phyloP scores from a whole-genome alignment of 2,888 invertebrate genomes.

The Nemotelus pantherinus region DNA sequence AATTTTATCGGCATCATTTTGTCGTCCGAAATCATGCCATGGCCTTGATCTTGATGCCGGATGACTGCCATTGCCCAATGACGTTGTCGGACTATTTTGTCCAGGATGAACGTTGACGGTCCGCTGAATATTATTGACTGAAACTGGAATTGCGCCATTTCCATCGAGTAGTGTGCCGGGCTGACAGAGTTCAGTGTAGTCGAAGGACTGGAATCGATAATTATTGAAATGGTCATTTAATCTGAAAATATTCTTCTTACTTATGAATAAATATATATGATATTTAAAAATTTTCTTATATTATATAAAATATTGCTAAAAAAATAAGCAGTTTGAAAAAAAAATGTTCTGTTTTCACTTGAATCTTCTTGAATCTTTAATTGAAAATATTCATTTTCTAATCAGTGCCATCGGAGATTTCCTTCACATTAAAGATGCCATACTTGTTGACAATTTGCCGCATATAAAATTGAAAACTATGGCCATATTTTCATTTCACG shows the following conservation, averaged over 20 bases:
- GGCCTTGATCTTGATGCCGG: conserved; percentile 81
- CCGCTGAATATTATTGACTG: conserved; percentile 67
- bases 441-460: too few species aligned
- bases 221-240: background rate
- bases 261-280: conserved; percentile 17
- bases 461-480: too few species aligned
- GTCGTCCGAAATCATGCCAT: conserved; percentile 94
- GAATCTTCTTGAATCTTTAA: too few species aligned
- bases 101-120: conserved; percentile 66
- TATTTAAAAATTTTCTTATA: background rate
- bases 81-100: conserved; percentile 65
- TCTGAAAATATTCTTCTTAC: background rate
- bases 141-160: conserved; percentile 68
- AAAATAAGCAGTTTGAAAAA: background rate
- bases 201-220: conserved; percentile 78
- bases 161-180: conserved; percentile 68
- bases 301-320: background rate
- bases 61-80: conserved; percentile 70
- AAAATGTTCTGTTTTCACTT: conserved; percentile 1
- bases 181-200: conserved; percentile 91
- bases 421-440: too few species aligned
- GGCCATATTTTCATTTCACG: too few species aligned
- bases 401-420: too few species aligned
- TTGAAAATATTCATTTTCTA: too few species aligned
- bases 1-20: conserved; percentile 94